phyloP scores from a whole-genome alignment of 2,113 vertebrate species.

The Atherinomorus stipes region DNA sequence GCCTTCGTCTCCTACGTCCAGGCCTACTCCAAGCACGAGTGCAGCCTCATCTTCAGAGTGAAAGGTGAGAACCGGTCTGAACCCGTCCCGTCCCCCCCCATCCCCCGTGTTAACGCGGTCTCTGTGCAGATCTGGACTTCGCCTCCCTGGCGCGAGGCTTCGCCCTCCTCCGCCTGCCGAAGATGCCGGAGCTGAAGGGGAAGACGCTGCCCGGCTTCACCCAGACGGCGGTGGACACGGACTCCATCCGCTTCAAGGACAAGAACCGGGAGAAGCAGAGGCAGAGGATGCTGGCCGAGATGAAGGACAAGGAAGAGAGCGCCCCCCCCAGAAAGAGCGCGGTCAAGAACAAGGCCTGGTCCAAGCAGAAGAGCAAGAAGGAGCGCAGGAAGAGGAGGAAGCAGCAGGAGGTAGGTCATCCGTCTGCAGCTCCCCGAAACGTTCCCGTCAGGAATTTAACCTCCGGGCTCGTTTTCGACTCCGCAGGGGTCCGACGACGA shows the following conservation, averaged over 20 bases:
- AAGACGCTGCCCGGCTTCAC: conserved; percentile 87
- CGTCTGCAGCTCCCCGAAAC: no score
- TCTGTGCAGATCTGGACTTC: conserved; percentile 90
- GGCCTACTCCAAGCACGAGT: conserved; percentile 96
- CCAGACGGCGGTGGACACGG: conserved; percentile 84
- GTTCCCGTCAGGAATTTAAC: no score
- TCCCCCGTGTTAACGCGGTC: background rate
- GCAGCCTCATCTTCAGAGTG: conserved; percentile 93
- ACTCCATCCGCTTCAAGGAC: conserved; percentile 93
- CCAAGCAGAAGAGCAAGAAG: conserved; percentile 92
- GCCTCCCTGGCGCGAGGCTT: conserved; percentile 89
- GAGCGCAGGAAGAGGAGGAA: conserved; percentile 91
- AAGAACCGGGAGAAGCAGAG: conserved; percentile 92
- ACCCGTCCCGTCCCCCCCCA: no score
- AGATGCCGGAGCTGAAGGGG: conserved; percentile 94
- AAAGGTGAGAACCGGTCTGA: conserved; percentile 84
- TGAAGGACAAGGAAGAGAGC: conserved; percentile 66
- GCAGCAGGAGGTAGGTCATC: conserved; percentile 82
- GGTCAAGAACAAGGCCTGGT: conserved; percentile 91
- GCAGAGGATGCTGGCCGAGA: conserved; percentile 86
- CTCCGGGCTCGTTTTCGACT: background rate
- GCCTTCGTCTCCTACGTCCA: conserved; percentile 93
- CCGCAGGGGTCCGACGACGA: conserved; percentile 89
- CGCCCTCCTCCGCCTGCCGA: conserved; percentile 92
- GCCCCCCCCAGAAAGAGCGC: conserved; percentile 73